These are phyloP conservation scores for Connochaetes taurinus DNA, from an alignment of 2,113 vertebrate species.

Conservation along the genomic window DNA sequence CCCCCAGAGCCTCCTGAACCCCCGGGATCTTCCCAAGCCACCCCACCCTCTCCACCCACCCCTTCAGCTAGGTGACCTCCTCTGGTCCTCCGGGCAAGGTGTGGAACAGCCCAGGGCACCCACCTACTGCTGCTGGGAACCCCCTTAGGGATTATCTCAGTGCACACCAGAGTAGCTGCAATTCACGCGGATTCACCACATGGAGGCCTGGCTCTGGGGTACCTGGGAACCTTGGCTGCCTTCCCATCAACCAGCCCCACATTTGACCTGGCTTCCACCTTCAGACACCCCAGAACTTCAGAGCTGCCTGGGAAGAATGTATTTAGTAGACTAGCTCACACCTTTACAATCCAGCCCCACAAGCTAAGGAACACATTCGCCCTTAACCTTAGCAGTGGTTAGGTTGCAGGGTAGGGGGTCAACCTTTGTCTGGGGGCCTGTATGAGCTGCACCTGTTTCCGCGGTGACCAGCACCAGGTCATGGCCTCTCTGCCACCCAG, in stretches of 20 bases:
- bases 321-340: background rate
- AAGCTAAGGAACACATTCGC: background rate
- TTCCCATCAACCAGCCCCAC: background rate
- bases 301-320: background rate
- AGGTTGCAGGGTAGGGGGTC: background rate
- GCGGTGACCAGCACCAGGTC: background rate
- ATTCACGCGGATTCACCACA: rapidly evolving
- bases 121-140: background rate
- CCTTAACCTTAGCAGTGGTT: rapidly evolving
- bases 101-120: too few relatives aligned
- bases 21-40: background rate
- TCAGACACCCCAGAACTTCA: background rate
- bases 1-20: background rate
- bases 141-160: background rate
- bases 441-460: background rate
- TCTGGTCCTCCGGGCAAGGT: background rate
- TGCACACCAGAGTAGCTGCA: background rate
- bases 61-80: background rate
- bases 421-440: background rate
- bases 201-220: background rate
- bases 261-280: background rate
- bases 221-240: background rate
- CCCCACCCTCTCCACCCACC: too few relatives aligned
- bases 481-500: background rate
- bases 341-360: background rate